Evolutionary conservation across 2,797 vertebrate genomes (phyloP), one percentile per base, ranked within the genome.

Genomic region (Meriones psammophilus): DNA sequence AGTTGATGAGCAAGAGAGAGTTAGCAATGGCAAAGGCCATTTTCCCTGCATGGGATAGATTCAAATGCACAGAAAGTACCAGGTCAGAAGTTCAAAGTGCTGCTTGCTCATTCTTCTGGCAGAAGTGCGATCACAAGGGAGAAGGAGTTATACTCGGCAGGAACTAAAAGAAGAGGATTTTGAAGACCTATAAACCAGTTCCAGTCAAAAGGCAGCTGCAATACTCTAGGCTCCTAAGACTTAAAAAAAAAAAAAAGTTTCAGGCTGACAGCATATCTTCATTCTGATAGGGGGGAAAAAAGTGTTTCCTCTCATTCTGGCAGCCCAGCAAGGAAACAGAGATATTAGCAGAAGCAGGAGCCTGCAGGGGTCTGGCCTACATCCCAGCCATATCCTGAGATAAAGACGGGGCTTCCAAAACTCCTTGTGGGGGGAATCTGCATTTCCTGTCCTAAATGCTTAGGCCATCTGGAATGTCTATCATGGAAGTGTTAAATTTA

Each of bases 41-140:
- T 98, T 98, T 98, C 98, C 89, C 95, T 71, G 81, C 54, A 17
- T 98, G 96, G 95, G 89, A 85, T 97, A 58, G 92, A 97, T 97
- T 98, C 94, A 95, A 97, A 97, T 93, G 80, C 88, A 83, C 85
- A 89, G 93, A 92, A 90, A 98, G 86, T 33, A 85, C 81, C 86
- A 97, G 91, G 81, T 95, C 98, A 85, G 95, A 97, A 97, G 94
- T 97, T 97, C 83, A 94, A 90, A 96, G 88, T n/a, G 46, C 26
- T 81, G n/a, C 89, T 97, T 98, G 50, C 91, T 97, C 97, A 83
- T 96, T 95, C 74, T 78, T 85, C 95, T 91, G 92, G 89, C 77
- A 97, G 80, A 93, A 97, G 60, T 14, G 7, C 66, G 95, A 95
- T 97, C 81, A 96, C 79, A 96, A 97, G 97, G 93, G 86, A 94